Evolutionary conservation across 1,140 invertebrate species (phyloP), one percentile per base, ranked within the genome.

Genomic region (Spodoptera litura): DNA sequence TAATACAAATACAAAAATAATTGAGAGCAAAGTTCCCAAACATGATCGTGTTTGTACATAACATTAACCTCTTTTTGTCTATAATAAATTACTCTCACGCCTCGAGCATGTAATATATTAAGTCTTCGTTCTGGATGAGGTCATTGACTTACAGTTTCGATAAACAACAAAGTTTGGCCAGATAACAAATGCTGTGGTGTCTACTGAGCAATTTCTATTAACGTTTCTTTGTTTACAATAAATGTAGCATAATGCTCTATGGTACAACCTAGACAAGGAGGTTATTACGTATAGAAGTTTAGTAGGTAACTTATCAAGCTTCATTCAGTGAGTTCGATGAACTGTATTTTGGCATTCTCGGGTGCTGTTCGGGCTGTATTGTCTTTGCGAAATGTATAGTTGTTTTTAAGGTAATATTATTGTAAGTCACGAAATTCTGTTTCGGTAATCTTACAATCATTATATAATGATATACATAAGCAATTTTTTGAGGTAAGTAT

Each of bases 181-280:
- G 56, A 51, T 73, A 59, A 59, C 71, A 73, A 73, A 73, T 61
- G 55, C 51, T 59, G 27, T 27, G 55, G 20, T 68, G 20, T 27
- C 64, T 56, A 15, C 51, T 35, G 52, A 71, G 55, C 31, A 15
- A 44, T 8, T 13, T 15, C 61, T 44, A 49, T 49, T 25, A 49
- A 64, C 13, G n/a, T 62, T 44, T n/a, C n/a, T n/a, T n/a, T 56
- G 20, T 52, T 44, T 27, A 51, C 15, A 9, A 68, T 27, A 4
- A 71, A 55, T 38, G 15, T 8, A 35, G 52, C 27, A 20, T 72
- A 35, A 15, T n/a, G 9, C 10, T 56, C 25, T 70, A 53, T 53
- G 27, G 20, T 20, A 53, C 56, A 15, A 25, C n/a, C 2, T 44
- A 44, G 12, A 15, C n/a, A 38, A 13, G 12, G 12, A 35, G 35